A percentile compares a stretch with the other conserved stretches of the same genome.
Conservation (phyloP, 2,113 vertebrate species). For the Toxotes jaculatrix region DNA sequence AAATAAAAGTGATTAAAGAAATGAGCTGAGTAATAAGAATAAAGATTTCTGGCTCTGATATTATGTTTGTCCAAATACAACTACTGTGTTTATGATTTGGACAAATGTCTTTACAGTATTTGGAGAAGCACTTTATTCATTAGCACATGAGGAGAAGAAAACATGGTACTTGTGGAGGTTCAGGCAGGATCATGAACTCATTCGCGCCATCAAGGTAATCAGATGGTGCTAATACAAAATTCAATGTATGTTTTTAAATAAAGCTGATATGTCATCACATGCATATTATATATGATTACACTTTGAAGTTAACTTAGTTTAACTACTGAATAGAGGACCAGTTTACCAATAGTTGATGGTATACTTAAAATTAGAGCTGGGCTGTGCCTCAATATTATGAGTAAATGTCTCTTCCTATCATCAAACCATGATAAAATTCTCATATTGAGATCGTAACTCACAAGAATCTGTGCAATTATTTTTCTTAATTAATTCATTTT, state of each 20-base stretch:
- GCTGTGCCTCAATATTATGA: background rate
- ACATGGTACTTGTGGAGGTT: background rate
- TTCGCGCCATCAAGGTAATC: background rate
- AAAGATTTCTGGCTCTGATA: background rate
- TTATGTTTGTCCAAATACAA: background rate
- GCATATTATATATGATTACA: background rate
- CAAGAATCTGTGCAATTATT: background rate
- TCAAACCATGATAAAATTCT: constrained; percentile 1
- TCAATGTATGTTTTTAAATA: too few species aligned
- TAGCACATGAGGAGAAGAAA: background rate
- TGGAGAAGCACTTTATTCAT: background rate
- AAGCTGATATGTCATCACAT: background rate
- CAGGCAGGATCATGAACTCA: background rate
- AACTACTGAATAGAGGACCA: background rate
- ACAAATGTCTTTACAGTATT: background rate
- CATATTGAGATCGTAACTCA: background rate
- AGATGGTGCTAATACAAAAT: background rate
- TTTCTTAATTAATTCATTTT: background rate
- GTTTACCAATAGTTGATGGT: background rate
- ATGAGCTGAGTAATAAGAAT: background rate
- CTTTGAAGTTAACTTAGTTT: background rate
- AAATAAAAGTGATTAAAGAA: background rate
- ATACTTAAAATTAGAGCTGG: background rate
- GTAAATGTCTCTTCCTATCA: background rate
- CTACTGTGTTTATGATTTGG: too few species aligned